Conservation (phyloP, 1,140 invertebrate species). For the Maniola jurtina region DNA sequence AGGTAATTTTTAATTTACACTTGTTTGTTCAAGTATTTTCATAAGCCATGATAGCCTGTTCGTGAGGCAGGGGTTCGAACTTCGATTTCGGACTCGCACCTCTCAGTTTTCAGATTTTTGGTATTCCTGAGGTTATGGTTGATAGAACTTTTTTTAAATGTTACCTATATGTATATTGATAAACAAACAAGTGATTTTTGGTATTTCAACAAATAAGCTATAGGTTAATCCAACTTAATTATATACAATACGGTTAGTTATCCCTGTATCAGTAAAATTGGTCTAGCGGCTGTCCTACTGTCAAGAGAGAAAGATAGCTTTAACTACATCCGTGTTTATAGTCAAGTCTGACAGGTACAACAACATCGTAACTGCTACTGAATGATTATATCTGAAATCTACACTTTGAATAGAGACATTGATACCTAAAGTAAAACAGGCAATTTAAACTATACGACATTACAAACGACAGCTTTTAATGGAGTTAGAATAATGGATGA, state of each 20-base stretch:
- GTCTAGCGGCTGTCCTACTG: neutral
- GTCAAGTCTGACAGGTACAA: slow-evolving; percentile 15
- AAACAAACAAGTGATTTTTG: too few species aligned
- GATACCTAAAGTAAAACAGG: neutral
- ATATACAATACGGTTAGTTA: neutral
- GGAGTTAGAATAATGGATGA: neutral
- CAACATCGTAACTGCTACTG: slow-evolving; percentile 14
- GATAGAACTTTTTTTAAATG: too few species aligned
- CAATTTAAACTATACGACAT: slow-evolving; percentile 9
- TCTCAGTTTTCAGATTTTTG: too few species aligned
- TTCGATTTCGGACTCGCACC: too few species aligned
- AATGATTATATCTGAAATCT: slow-evolving; percentile 19
- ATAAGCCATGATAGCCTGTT: too few species aligned
- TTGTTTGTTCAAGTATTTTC: too few species aligned
- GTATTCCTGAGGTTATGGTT: too few species aligned
- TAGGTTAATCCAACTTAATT: too few species aligned
- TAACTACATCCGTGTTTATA: slow-evolving; percentile 19
- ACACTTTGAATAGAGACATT: slow-evolving; percentile 7
- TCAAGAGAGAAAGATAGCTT: slow-evolving; percentile 2
- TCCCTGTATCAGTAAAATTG: slow-evolving; percentile 4
- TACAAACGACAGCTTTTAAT: neutral
- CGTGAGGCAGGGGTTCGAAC: too few species aligned
- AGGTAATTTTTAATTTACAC: too few species aligned
- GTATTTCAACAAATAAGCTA: too few species aligned
- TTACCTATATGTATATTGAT: too few species aligned